A percentile compares a stretch with the other conserved stretches of the same genome.
These are phyloP conservation scores for Steinernema hermaphroditum DNA, from an alignment of 2,888 invertebrate genomes.

Conservation along the genomic window DNA sequence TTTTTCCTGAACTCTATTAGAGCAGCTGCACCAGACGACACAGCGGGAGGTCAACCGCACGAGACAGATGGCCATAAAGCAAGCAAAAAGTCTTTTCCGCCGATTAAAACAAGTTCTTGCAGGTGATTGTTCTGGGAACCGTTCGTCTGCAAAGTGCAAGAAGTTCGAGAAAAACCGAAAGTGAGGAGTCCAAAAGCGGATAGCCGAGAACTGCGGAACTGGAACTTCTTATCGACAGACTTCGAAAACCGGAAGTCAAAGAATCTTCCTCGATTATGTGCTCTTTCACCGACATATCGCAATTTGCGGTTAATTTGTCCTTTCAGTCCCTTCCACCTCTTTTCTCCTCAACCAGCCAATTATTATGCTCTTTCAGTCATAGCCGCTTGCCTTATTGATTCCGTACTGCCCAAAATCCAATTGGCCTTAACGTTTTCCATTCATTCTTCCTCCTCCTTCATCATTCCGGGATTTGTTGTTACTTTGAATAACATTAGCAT, in stretches of 20 bases:
- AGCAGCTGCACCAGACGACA: too few species aligned
- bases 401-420: conserved; percentile 20
- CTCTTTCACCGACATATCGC: background rate
- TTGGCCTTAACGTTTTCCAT: conserved; percentile 13
- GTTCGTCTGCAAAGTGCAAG: too few species aligned
- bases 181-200: too few species aligned
- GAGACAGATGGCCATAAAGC: too few species aligned
- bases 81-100: too few species aligned
- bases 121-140: too few species aligned
- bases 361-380: conserved; percentile 29
- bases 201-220: too few species aligned
- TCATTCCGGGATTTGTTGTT: conserved; percentile 13
- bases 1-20: background rate
- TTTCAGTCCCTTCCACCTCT: background rate
- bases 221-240: too few species aligned
- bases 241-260: too few species aligned
- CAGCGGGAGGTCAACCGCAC: too few species aligned
- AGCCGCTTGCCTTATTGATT: conserved; percentile 25
- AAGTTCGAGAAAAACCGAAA: too few species aligned
- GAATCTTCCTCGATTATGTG: background rate
- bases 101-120: too few species aligned
- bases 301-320: background rate
- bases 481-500: background rate
- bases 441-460: background rate
- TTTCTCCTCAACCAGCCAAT: background rate